A percentile compares a stretch with the other conserved stretches of the same genome.
phyloP scores from a whole-genome alignment of 2,888 invertebrate species.

The Mythimna impura region DNA sequence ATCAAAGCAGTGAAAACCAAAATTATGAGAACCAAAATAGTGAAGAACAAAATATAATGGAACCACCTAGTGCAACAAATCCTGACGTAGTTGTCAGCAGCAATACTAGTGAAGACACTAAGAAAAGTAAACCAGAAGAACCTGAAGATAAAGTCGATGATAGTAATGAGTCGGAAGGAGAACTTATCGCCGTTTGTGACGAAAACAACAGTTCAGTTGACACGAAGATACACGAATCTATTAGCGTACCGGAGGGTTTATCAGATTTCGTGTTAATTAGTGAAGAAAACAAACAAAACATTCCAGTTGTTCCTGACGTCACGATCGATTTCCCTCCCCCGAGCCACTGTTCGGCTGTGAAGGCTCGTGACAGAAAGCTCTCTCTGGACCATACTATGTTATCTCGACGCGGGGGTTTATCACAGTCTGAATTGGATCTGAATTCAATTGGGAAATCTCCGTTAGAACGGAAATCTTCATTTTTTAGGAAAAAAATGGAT shows the following conservation, averaged over 20 bases:
- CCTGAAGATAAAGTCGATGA: constrained; percentile 37
- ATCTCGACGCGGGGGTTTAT: constrained; percentile 78
- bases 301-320: constrained; percentile 34
- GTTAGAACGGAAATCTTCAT: constrained; percentile 85
- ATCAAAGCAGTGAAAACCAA: constrained; percentile 44
- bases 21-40: constrained; percentile 45
- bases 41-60: constrained; percentile 49
- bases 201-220: constrained; percentile 42
- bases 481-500: constrained; percentile 86
- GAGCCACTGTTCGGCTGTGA: constrained; percentile 58
- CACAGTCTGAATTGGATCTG: constrained; percentile 85
- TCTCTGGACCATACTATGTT: constrained; percentile 84
- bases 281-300: constrained; percentile 44
- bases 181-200: constrained; percentile 28
- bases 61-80: constrained; percentile 77
- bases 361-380: constrained; percentile 78
- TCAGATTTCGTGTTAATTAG: constrained; percentile 52
- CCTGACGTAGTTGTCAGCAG: constrained; percentile 68
- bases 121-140: constrained; percentile 45
- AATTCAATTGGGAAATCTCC: constrained; percentile 85
- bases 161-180: constrained; percentile 36
- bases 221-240: constrained; percentile 58
- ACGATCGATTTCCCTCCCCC: constrained; percentile 48
- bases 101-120: constrained; percentile 42
- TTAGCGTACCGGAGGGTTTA: constrained; percentile 65